Percentiles rank a stretch among this genome's conserved stretches.
phyloP scores from a whole-genome alignment of 2,797 vertebrate species.

The Enteromius mattozi region DNA sequence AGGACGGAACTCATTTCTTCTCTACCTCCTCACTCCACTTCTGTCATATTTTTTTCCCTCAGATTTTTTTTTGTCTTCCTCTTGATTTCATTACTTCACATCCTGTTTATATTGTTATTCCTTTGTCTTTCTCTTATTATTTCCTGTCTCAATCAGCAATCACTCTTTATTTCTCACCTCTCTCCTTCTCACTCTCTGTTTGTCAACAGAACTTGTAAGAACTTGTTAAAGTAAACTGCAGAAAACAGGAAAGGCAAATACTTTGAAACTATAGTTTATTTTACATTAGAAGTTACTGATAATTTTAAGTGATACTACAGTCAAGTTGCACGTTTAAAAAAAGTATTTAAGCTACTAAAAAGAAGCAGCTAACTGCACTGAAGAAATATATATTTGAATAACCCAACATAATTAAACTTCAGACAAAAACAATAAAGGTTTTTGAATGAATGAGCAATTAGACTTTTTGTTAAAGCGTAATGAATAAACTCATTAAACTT shows the following conservation, averaged over 20 bases:
- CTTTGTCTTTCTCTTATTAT: background rate
- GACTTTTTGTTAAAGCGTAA: background rate
- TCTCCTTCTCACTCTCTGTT: conserved; percentile 17
- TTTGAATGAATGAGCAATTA: conserved; percentile 11
- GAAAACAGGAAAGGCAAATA: background rate
- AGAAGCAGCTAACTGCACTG: background rate
- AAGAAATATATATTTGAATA: background rate
- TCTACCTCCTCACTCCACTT: background rate
- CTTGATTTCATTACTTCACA: conserved; percentile 23
- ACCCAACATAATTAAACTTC: background rate
- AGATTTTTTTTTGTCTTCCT: background rate
- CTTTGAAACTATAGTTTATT: background rate
- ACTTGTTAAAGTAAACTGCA: background rate
- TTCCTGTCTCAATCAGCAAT: conserved; percentile 24
- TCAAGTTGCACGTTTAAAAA: background rate
- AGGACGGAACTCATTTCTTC: conserved; percentile 11
- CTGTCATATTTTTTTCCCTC: background rate
- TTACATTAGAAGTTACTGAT: background rate
- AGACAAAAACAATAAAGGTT: background rate
- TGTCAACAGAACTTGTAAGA: conserved; percentile 16
- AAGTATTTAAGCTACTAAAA: background rate
- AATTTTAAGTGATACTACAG: background rate
- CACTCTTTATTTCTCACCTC: conserved; percentile 1
- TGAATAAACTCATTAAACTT: background rate
- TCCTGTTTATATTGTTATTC: conserved; percentile 30